These are phyloP conservation scores for Drosophila bipectinata DNA, from an alignment of 1,140 invertebrate species.

Conservation along the genomic window DNA sequence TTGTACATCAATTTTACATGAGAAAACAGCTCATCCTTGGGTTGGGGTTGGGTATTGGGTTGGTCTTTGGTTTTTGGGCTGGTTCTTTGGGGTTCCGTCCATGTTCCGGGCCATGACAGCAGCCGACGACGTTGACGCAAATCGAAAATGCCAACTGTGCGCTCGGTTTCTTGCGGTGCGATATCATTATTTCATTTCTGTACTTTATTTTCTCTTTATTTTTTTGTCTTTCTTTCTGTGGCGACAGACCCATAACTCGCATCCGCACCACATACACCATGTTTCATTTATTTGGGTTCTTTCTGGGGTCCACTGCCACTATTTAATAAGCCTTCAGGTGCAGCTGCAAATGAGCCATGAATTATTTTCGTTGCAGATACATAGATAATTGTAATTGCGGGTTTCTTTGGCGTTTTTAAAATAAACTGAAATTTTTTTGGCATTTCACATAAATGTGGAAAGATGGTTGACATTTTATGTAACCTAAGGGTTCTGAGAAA, in stretches of 20 bases:
- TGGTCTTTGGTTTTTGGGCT: slow-evolving; percentile 16
- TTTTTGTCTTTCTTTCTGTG: slow-evolving; percentile 8
- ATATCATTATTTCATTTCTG: slow-evolving; percentile 71
- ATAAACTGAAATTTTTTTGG: slow-evolving; percentile 38
- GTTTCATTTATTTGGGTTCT: slow-evolving; percentile 29
- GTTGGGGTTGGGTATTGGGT: slow-evolving; percentile 1
- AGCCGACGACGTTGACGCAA: slow-evolving; percentile 64
- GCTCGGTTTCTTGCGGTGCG: slow-evolving; percentile 47
- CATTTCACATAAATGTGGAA: slow-evolving; percentile 6
- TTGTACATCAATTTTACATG: slow-evolving; percentile 68
- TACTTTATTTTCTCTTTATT: slow-evolving; percentile 12
- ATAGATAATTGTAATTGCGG: slow-evolving; percentile 61
- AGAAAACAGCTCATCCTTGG: slow-evolving; percentile 14
- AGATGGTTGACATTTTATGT: slow-evolving; percentile 28
- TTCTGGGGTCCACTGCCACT: slow-evolving; percentile 11
- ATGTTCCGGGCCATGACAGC: slow-evolving; percentile 57
- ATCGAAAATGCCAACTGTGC: slow-evolving; percentile 71
- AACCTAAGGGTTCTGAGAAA: slow-evolving; percentile 1
- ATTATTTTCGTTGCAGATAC: slow-evolving; percentile 57
- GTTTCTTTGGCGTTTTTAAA: slow-evolving; percentile 40
- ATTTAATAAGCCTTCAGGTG: slow-evolving; percentile 78
- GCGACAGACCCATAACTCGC: slow-evolving; percentile 27
- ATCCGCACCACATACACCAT: slow-evolving; percentile 6
- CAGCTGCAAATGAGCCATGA: slow-evolving; percentile 75
- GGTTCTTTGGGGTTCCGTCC: slow-evolving; percentile 39